Evolutionary conservation across 2,113 vertebrate species (phyloP).

Genomic region (Larimichthys polyactis): DNA sequence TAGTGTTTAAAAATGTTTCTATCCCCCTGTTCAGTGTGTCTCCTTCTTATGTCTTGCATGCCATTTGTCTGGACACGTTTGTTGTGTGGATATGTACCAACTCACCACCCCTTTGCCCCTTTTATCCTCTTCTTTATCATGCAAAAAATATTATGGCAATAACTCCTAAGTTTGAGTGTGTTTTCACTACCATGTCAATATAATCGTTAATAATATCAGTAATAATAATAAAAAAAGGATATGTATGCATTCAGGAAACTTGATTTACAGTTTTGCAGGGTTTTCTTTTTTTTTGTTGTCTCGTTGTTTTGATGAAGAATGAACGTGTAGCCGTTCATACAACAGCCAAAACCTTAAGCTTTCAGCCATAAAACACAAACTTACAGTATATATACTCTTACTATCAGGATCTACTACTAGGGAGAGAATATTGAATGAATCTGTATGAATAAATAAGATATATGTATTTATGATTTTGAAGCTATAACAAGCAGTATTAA

Average conservation of each 20-base stretch:
- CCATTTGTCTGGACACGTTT: slow-evolving; percentile 77
- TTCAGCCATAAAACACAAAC: slow-evolving; percentile 77
- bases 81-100: slow-evolving; percentile 74
- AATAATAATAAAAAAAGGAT: slow-evolving; percentile 39
- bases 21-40: slow-evolving; percentile 58
- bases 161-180: slow-evolving; percentile 80
- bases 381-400: slow-evolving; percentile 64
- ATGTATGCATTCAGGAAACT: slow-evolving; percentile 75
- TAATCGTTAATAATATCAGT: slow-evolving; percentile 65
- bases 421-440: slow-evolving; percentile 34
- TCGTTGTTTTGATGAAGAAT: slow-evolving; percentile 56
- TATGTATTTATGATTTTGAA: slow-evolving; percentile 23
- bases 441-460: slow-evolving; percentile 22
- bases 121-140: slow-evolving; percentile 68
- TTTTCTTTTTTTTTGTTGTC: slow-evolving; percentile 51
- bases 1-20: slow-evolving; percentile 72
- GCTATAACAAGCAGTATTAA: slow-evolving; percentile 23
- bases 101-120: slow-evolving; percentile 10
- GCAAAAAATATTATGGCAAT: slow-evolving; percentile 83
- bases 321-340: slow-evolving; percentile 53
- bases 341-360: slow-evolving; percentile 71
- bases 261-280: slow-evolving; percentile 67
- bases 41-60: slow-evolving; percentile 78
- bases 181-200: slow-evolving; percentile 69
- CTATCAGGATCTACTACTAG: slow-evolving; percentile 54